Evolutionary conservation across 2,113 vertebrate species (phyloP), one percentile per base, ranked within the genome.

Genomic region (Macroglossus sobrinus): DNA sequence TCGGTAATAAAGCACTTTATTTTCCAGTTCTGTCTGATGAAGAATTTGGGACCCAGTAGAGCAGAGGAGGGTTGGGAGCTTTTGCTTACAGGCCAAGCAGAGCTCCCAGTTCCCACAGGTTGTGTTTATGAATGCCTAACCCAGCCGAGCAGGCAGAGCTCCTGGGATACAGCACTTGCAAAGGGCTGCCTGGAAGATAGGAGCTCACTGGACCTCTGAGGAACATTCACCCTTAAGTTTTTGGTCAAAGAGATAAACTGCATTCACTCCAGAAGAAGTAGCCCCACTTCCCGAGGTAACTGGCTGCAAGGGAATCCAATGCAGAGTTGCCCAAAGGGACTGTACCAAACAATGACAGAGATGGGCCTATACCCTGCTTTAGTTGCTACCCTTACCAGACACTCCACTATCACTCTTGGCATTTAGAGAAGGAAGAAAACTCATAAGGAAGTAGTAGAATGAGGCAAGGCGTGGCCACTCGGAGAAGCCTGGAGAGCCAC

Each of bases 1-100:
- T 95, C 57, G n/a, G 74, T 61, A 96, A 95, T 94, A 98, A 98
- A 97, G 96, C 94, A 96, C 94, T 96, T 96, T 96, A 93, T 93
- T 96, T 97, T 84, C 89, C 61, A 47, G 13, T 53, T 91, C 76
- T 94, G 80, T 92, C 72, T 78, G 63, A 45, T 38, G 47, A 63
- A 68, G 43, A 69, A 33, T 69, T 69, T 64, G 59, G 38, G 84
- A n/a, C 30, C 69, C 1, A 26, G 35, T 4, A 30, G 82, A 78
- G 64, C 28, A 28, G 64, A 43, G 59, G 38, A 4, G 40, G 6
- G 13, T 35, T 18, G n/a, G 35, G 26, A 75, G 35, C 30, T 61
- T 59, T 79, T 72, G 90, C 40, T n/a, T 53, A 21, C 12, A 43
- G 33, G 7, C 47, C 50, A 84, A 13, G 63, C 26, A 24, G 4